Evolutionary conservation across 2,888 invertebrate genomes (phyloP).

Genomic region (Lottia gigantea): DNA sequence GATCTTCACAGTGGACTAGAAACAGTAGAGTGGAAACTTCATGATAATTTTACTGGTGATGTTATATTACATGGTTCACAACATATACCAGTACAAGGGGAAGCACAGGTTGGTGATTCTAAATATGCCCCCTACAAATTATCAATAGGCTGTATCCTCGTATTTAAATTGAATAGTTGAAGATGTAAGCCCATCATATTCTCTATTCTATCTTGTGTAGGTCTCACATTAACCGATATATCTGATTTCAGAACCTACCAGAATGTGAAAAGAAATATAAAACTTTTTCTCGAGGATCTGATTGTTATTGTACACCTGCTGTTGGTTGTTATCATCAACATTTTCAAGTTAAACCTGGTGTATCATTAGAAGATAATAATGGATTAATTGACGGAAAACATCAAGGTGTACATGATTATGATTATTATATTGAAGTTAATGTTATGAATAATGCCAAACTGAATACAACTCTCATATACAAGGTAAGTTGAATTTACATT

Average conservation of each 20-base stretch:
- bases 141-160: too few species aligned
- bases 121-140: too few species aligned
- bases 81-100: slow-evolving; percentile 25
- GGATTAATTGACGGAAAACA: slow-evolving; percentile 31
- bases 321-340: slow-evolving; percentile 42
- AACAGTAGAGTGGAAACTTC: slow-evolving; percentile 38
- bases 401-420: slow-evolving; percentile 42
- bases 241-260: slow-evolving; percentile 25
- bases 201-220: too few species aligned
- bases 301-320: slow-evolving; percentile 46
- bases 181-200: too few species aligned
- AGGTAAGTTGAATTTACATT: slow-evolving; percentile 31
- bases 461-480: slow-evolving; percentile 28
- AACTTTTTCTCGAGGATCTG: slow-evolving; percentile 31
- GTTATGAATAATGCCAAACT: slow-evolving; percentile 42
- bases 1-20: slow-evolving; percentile 44
- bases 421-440: slow-evolving; percentile 44
- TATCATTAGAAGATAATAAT: slow-evolving; percentile 16
- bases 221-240: neutral
- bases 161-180: too few species aligned
- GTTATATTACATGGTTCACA: slow-evolving; percentile 36
- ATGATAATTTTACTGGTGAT: slow-evolving; percentile 35
- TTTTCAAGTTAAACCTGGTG: slow-evolving; percentile 38
- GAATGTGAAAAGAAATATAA: slow-evolving; percentile 31
- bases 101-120: slow-evolving; percentile 15